These are phyloP conservation scores for Menidia menidia DNA, from an alignment of 2,797 vertebrate species.

Conservation along the genomic window DNA sequence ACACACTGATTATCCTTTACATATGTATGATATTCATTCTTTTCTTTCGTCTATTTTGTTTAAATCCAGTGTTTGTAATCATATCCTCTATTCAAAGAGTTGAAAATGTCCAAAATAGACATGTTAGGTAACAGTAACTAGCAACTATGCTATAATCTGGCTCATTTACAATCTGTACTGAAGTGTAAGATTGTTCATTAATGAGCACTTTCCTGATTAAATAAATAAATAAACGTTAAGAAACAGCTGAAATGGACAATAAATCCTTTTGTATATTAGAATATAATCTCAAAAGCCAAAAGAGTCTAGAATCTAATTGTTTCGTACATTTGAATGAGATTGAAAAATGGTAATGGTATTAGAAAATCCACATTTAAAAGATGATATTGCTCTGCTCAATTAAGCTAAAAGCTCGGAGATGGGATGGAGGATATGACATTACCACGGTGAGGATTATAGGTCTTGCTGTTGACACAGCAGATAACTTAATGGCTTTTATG, in stretches of 20 bases:
- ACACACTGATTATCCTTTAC: constrained; percentile 17
- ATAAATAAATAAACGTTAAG: not conserved
- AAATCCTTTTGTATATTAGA: constrained; percentile 17
- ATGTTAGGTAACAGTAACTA: not conserved
- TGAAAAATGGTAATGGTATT: constrained; percentile 34
- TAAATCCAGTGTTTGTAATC: not conserved
- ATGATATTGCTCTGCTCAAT: constrained; percentile 40
- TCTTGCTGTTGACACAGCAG: constrained; percentile 56
- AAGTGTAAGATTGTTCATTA: too few species aligned
- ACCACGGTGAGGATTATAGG: constrained; percentile 38
- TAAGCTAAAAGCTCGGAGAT: constrained; percentile 55
- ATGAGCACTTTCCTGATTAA: too few species aligned
- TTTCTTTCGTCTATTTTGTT: not conserved
- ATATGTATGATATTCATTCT: not conserved
- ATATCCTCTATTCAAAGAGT: not conserved
- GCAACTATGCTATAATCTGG: too few species aligned
- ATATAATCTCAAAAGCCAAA: constrained; percentile 22
- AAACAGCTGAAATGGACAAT: not conserved
- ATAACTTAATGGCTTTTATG: constrained; percentile 53
- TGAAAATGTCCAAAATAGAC: not conserved
- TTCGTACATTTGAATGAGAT: constrained; percentile 29
- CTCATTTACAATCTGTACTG: too few species aligned
- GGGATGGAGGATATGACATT: constrained; percentile 52
- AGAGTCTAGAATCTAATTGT: constrained; percentile 26
- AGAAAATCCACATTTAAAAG: constrained; percentile 50